Base-by-base conservation (phyloP, 2,113 vertebrate species). In the Progne subis region DNA sequence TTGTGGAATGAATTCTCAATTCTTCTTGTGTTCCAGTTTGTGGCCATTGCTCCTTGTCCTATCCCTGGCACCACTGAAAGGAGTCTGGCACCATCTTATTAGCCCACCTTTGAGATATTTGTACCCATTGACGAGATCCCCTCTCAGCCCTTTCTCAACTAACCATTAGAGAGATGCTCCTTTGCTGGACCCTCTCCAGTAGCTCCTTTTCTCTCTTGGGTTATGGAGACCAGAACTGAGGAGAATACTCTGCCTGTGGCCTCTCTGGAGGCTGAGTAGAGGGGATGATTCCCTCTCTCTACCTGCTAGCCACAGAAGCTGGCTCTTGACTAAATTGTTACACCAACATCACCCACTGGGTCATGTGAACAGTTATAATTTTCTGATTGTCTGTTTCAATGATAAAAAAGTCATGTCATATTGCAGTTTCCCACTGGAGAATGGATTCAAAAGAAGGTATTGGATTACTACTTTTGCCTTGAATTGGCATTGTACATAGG, bases 81-180 rank as follows among this genome's bases (percentile, higher is more conserved):
- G 25, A 0, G 34, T 8, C 31, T 64, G 49, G 26, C 18, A 37
- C 37, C 26, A 16, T 44, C 3, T 31, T 18, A 34, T 49, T 15
- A 3, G 14, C 13, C 24, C 0, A 0, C 29, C 17, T 11, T 5
- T 9, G 57, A 64, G 57, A 31, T 31, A 15, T 26, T 56, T 21
- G 1, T 12, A 8, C 3, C 8, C 15, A 41, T 5, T n/a, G 0
- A 49, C 43, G 67, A 15, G 13, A 43, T 18, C 49, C 18, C 32
- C 19, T 47, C 15, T 70, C 47, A 55, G n/a, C 17, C n/a, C 70
- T 19, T 34, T 49, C 43, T 12, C 8, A 18, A 8, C 18, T n/a
- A 20, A 14, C 32, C 57, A 32, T 2, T 4, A 31, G 37, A 31
- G 37, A 23, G 50, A 19, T 32, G 37, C 14, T 44, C 26, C 59